Conservation (phyloP, 2,113 vertebrate species). For the Sitta europaea region DNA sequence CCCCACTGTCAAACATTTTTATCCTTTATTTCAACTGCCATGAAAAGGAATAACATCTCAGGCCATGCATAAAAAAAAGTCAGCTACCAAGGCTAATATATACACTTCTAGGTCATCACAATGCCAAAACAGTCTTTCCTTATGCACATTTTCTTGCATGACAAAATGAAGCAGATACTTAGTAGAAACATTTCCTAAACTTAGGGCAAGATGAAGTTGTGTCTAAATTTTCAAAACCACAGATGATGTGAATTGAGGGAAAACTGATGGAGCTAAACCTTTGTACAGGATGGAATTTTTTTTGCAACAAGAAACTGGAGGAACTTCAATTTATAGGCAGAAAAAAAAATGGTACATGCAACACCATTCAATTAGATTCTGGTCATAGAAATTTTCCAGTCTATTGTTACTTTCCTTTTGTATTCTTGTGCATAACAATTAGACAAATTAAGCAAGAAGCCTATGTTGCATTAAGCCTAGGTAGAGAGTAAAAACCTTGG, state of each 20-base stretch:
- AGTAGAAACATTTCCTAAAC: background rate
- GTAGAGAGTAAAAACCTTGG: background rate
- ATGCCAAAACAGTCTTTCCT: background rate
- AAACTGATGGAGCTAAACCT: background rate
- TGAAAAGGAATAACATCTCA: background rate
- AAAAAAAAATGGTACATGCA: background rate
- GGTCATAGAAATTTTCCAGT: background rate
- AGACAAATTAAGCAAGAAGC: background rate
- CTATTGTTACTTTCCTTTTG: background rate
- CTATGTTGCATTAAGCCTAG: background rate
- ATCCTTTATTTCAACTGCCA: background rate
- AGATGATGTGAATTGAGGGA: background rate
- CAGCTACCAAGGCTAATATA: background rate
- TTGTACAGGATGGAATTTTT: rapidly evolving
- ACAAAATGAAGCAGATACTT: background rate
- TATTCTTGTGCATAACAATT: background rate
- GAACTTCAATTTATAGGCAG: background rate
- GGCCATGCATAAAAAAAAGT: background rate
- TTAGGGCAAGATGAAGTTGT: background rate
- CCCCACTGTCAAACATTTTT: background rate
- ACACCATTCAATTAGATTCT: background rate
- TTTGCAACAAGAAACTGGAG: background rate
- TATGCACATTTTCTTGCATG: background rate
- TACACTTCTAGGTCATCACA: background rate
- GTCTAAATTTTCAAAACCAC: background rate